phyloP scores from a whole-genome alignment of 2,113 vertebrate genomes.

The Phaethon lepturus region DNA sequence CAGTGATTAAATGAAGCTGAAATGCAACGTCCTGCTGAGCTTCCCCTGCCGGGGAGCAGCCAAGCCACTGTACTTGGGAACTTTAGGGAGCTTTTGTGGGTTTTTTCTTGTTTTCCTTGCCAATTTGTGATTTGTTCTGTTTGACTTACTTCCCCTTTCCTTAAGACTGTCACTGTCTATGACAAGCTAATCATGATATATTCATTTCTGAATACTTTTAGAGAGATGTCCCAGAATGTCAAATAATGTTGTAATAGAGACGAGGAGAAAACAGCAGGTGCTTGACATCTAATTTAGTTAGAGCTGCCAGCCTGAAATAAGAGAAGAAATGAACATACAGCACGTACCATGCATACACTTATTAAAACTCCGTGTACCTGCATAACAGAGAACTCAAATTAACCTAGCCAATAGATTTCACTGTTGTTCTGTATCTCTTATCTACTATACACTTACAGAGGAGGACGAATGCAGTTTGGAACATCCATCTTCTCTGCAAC shows the following conservation, averaged over 20 bases:
- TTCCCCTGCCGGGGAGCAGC: not conserved
- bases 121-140: constrained; percentile 20
- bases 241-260: constrained; percentile 65
- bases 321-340: constrained; percentile 30
- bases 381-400: not conserved
- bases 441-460: not conserved
- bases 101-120: not conserved
- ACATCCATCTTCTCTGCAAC: not conserved
- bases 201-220: constrained; percentile 67
- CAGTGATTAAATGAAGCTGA: not conserved
- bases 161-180: constrained; percentile 11
- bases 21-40: not conserved
- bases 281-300: constrained; percentile 65
- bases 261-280: constrained; percentile 43
- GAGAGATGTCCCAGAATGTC: constrained; percentile 56
- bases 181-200: constrained; percentile 63
- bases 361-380: not conserved
- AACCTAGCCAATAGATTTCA: not conserved
- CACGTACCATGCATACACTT: not conserved
- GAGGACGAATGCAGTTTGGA: not conserved
- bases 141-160: constrained; percentile 45
- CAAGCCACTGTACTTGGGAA: not conserved
- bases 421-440: not conserved
- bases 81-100: not conserved
- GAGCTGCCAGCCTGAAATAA: constrained; percentile 56